A percentile compares a stretch with the other conserved stretches of the same genome.
These are phyloP conservation scores for Liolophura sinensis DNA, from an alignment of 1,140 invertebrate genomes.

Conservation along the genomic window DNA sequence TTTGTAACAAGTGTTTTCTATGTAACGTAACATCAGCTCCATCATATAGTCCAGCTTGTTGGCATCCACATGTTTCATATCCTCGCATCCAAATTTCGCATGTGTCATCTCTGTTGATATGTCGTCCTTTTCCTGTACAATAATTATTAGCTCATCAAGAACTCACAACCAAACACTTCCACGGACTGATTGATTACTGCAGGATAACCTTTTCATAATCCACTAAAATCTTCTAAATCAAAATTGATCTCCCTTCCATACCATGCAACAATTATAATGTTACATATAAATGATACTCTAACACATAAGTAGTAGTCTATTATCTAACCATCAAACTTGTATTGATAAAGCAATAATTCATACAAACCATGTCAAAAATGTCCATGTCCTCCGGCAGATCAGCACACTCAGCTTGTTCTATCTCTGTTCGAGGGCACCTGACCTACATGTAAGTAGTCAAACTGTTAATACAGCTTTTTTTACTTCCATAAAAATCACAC, in stretches of 20 bases:
- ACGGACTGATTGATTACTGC: no score
- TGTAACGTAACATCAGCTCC: conserved; percentile 66
- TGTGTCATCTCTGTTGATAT: not conserved
- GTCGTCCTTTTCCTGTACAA: no score
- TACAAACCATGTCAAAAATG: conserved; percentile 36
- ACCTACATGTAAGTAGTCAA: conserved; percentile 14
- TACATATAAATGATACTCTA: not conserved
- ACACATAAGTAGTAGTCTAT: not conserved
- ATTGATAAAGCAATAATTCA: conserved; percentile 5
- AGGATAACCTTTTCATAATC: no score
- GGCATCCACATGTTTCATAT: conserved; percentile 60
- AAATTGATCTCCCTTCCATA: not conserved
- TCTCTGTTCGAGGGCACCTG: conserved; percentile 25
- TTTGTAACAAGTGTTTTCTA: conserved; percentile 61
- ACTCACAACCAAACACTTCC: not conserved
- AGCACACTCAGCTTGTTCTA: conserved; percentile 20
- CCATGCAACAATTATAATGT: not conserved
- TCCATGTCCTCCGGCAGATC: conserved; percentile 25
- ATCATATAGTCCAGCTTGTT: conserved; percentile 70
- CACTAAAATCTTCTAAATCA: not conserved
- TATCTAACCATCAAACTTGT: conserved; percentile 1
- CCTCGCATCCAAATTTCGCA: conserved; percentile 31
- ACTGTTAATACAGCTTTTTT: not conserved
- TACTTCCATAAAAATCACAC: not conserved
- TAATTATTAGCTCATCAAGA: no score